These are phyloP conservation scores for Ceratina japonica DNA, from an alignment of 1,140 invertebrate species.

Conservation along the genomic window DNA sequence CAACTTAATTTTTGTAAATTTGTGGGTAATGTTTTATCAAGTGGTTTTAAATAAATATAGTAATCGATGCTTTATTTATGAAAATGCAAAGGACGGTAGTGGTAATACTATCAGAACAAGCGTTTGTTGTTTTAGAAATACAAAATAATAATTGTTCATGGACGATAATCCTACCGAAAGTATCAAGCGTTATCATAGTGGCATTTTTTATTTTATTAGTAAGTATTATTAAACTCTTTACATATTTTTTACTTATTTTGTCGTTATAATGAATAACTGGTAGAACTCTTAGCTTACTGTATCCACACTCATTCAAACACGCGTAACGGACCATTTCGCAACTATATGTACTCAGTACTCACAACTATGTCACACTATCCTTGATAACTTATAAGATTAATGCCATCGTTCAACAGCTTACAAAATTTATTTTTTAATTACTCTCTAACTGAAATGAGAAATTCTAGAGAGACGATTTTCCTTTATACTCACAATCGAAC, in stretches of 20 bases:
- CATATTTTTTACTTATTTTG: conserved; percentile 56
- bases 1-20: too few species aligned
- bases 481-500: conserved; percentile 5
- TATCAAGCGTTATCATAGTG: conserved; percentile 40
- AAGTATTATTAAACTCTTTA: conserved; percentile 73
- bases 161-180: conserved; percentile 7
- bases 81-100: too few species aligned
- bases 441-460: conserved; percentile 19
- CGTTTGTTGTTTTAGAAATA: not conserved
- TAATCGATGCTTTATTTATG: too few species aligned
- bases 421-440: conserved; percentile 39
- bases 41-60: too few species aligned
- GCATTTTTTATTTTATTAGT: conserved; percentile 65
- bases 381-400: conserved; percentile 54
- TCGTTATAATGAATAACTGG: conserved; percentile 71
- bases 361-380: conserved; percentile 59
- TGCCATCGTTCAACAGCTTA: conserved; percentile 47
- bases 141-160: not conserved
- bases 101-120: not conserved
- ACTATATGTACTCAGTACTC: conserved; percentile 57
- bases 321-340: conserved; percentile 62
- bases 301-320: conserved; percentile 68
- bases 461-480: conserved; percentile 15
- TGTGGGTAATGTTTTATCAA: too few species aligned
- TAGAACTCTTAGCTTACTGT: conserved; percentile 67